Base-by-base conservation (phyloP, 2,113 vertebrate genomes). In the Heterotilapia buettikoferi region DNA sequence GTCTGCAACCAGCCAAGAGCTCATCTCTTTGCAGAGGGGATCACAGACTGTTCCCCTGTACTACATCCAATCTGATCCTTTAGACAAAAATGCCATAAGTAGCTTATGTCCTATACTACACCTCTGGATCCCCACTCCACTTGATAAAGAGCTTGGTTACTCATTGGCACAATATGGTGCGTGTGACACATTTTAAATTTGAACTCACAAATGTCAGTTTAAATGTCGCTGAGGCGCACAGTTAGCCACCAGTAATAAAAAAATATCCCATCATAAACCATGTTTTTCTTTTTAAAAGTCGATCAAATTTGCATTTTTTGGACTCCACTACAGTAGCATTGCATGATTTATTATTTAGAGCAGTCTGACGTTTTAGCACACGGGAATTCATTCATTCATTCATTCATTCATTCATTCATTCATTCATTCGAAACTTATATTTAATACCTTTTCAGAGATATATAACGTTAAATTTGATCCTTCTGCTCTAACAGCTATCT, bases 21-120 rank as follows among this genome's bases (percentile, higher is more conserved):
- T 84, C 80, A 73, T 89, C 82, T 87, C 86, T 87, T 84, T 86
- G 80, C 73, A 13, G 31, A 91, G 57, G 83, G 78, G 88, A 92
- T 90, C 92, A 90, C 52, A 81, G 85, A 68, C 31, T 5, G 36
- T 63, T 89, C 59, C 18, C 5, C 54, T 54, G 68, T 56, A 71
- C 86, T 76, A 80, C 31, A 61, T 88, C 66, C 84, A 87, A 89
- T 93, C 71, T 71, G 63, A 89, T 68, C n/a, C 63, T 83, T 18
- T 4, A 10, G 76, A 76, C 79, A 86, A 47, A 86, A 82, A 87
- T 50, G 57, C 40, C 87, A 53, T 90, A 89, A 95, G 88, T 63
- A 85, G 89, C 92, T 95, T 90, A 89, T 87, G 87, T 88, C 52
- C 81, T n/a, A 16, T 8, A 29, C 52, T 52, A 76, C 50, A 88